Conservation (phyloP, 2,888 invertebrate species). For the Phengaris alcon region DNA sequence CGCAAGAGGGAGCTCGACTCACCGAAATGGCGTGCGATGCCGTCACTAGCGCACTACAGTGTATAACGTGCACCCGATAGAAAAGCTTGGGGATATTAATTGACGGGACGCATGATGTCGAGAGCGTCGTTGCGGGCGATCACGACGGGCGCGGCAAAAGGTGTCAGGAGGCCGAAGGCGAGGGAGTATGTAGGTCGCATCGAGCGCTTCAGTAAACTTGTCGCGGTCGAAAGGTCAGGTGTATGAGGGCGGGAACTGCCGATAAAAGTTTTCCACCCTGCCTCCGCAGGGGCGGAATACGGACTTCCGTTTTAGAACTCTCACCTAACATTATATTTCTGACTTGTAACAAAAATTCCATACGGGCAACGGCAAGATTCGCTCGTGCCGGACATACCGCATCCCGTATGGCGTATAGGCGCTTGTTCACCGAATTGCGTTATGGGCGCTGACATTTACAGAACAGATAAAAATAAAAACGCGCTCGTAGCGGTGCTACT, state of each 20-base stretch:
- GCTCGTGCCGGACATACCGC: neutral
- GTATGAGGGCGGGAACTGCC: slow-evolving; percentile 75
- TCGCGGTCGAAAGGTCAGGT: slow-evolving; percentile 76
- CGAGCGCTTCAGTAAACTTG: slow-evolving; percentile 74
- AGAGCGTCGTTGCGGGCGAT: slow-evolving; percentile 61
- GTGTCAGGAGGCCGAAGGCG: slow-evolving; percentile 44
- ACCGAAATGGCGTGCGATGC: slow-evolving; percentile 5
- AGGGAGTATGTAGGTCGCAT: slow-evolving; percentile 70
- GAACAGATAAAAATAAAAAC: neutral
- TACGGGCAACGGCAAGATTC: neutral
- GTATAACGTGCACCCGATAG: slow-evolving; percentile 51
- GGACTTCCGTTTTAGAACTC: slow-evolving; percentile 61
- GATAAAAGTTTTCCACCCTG: slow-evolving; percentile 59
- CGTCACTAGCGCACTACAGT: neutral
- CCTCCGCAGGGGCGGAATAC: slow-evolving; percentile 44
- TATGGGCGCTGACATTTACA: neutral
- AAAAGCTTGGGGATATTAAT: slow-evolving; percentile 62
- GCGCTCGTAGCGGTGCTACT: neutral
- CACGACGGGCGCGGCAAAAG: slow-evolving; percentile 52
- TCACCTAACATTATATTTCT: slow-evolving; percentile 12
- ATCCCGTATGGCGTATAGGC: neutral
- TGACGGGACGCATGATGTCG: slow-evolving; percentile 54
- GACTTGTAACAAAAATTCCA: slow-evolving; percentile 1
- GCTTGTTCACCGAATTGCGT: neutral
- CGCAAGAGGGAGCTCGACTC: neutral